Base-by-base conservation (phyloP, 2,888 invertebrate species). In the Drosophila vallismaia region DNA sequence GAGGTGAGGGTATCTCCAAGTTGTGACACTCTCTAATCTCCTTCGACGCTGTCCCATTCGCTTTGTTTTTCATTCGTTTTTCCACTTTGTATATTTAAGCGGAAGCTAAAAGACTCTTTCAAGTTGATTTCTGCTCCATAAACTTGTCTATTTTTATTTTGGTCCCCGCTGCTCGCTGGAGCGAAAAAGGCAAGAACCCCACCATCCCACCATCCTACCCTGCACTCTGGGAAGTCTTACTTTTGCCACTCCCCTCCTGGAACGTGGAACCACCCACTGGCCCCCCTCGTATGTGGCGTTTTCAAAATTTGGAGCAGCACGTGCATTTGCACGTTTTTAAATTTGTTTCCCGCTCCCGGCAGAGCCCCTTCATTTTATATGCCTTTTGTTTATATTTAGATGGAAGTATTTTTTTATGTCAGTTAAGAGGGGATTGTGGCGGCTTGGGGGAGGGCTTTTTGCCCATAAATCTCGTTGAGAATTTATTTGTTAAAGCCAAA, bases 41-140 rank as follows among this genome's bases (percentile, higher is more conserved):
- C 19, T 19, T 4, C 28, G 24, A 29, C 8, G 33, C 19, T 48
- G 33, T 49, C 29, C 42, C 60, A 51, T 51, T 59, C 44, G 36
- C 46, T 33, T 48, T 54, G 54, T 62, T 42, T 49, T 54, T 12
- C 72, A 48, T 62, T 70, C 55, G 71, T 63, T 79, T 79, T 63
- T 71, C 45, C 59, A 79, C 55, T 72, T 79, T 48, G 57, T 81
- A 79, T 74, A 66, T 55, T 71, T 75, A 78, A 71, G 83, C 82
- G 88, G 88, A 87, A 82, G 82, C 82, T 87, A 82, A 87, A 73
- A 73, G 81, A 81, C 55, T 87, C 86, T 82, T 82, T 85, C 76
- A 82, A 88, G 72, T 82, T 82, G 82, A 86, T 87, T 82, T 82
- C 82, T 82, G 88, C 82, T 82, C 88, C 82, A 82, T 82, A 82